Percentiles rank a stretch among this genome's conserved stretches.
phyloP scores from a whole-genome alignment of 2,113 vertebrate genomes.

The Falco punctatus region DNA sequence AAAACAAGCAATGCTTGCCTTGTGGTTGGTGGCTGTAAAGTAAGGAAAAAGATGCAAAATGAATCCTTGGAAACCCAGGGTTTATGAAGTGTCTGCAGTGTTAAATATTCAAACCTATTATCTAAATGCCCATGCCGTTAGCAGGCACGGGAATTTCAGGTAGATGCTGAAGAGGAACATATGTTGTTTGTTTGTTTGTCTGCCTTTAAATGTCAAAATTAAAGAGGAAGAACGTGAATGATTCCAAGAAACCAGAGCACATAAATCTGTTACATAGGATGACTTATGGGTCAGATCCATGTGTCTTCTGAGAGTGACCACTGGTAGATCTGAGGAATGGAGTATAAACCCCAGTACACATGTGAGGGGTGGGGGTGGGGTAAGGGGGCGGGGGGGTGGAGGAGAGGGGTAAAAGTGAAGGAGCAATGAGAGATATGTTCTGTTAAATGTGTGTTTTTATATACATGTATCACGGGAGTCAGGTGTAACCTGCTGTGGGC shows the following conservation, averaged over 20 bases:
- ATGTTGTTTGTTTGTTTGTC: background rate
- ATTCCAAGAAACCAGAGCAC: background rate
- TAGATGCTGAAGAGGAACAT: background rate
- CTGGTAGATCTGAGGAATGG: background rate
- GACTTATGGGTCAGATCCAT: background rate
- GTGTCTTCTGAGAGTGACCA: background rate
- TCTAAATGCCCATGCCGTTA: background rate
- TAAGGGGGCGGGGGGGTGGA: accelerated
- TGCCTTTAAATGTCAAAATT: background rate
- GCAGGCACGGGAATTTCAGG: background rate
- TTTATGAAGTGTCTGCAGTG: background rate
- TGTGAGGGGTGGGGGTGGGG: background rate
- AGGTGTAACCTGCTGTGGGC: background rate
- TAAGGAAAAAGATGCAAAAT: background rate
- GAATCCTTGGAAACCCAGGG: background rate
- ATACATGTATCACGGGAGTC: accelerated
- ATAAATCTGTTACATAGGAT: background rate
- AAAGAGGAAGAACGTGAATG: background rate
- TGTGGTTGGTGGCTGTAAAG: background rate
- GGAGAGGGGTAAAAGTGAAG: background rate
- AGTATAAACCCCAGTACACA: background rate
- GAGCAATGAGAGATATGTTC: background rate
- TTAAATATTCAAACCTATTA: background rate
- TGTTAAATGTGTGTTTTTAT: background rate
- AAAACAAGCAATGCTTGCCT: background rate